Evolutionary conservation across 2,797 vertebrate genomes (phyloP), one percentile per base, ranked within the genome.

Genomic region (Distichodus sexfasciatus): DNA sequence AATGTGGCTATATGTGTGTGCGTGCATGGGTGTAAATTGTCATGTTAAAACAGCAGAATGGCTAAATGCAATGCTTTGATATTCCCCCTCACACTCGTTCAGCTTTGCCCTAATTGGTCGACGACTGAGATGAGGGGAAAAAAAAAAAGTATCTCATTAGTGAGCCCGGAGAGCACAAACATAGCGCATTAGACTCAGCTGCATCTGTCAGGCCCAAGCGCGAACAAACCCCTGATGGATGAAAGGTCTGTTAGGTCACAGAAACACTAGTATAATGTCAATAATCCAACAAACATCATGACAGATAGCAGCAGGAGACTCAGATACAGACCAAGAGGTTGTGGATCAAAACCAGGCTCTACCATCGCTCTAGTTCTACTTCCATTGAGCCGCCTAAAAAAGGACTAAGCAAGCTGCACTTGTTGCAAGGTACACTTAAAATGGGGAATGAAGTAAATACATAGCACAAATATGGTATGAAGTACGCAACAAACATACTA

Each of bases 71-170:
- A 40, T 12, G 51, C 74, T 76, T 74, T 73, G 70, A 76, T 67
- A 79, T 73, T 73, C 51, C 29, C 48, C 63, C 50, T 38, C 40
- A 63, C 51, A 66, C 57, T 76, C 61, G 46, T 70, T 46, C 65
- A 44, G 61, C 71, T 76, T 35, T 38, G 14, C 24, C 7, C 53
- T 74, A 79, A 76, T 68, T 79, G 70, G 66, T 63, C 67, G 46
- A 71, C 60, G 74, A 73, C 70, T 40, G 71, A 79, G 70, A 66
- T 26, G 50, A 79, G 74, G n/a, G n/a, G n/a, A n/a, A n/a, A n/a
- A n/a, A n/a, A 69, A 70, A 76, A 79, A 76, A 76, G 54, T n/a
- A 55, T 67, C 70, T 76, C 67, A 79, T 74, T 74, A 79, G 61
- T 26, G 51, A 70, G 66, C 51, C 24, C 53, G 36, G 51, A 65